phyloP scores from a whole-genome alignment of 2,113 vertebrate genomes.

The Anarrhichthys ocellatus region DNA sequence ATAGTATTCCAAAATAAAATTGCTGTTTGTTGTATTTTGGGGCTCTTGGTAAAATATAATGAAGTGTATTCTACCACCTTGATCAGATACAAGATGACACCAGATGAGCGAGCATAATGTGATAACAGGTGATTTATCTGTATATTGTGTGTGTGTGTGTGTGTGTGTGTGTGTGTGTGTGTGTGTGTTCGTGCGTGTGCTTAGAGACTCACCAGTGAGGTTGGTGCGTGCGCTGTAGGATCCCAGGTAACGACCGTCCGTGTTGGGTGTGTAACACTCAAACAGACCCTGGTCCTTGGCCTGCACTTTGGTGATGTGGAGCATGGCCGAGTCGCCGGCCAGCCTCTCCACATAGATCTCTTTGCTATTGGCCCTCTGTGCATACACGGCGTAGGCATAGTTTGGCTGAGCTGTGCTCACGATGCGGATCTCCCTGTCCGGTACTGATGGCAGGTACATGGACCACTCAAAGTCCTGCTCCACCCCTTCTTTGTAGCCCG shows the following conservation, averaged over 20 bases:
- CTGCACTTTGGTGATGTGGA: conserved; percentile 92
- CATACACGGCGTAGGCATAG: conserved; percentile 92
- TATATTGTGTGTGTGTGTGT: not conserved
- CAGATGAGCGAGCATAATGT: not conserved
- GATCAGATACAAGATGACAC: not conserved
- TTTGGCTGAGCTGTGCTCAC: conserved; percentile 91
- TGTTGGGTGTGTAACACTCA: conserved; percentile 89
- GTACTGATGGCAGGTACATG: conserved; percentile 87
- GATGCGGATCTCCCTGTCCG: conserved; percentile 92
- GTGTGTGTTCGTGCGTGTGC: not conserved
- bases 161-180: not conserved
- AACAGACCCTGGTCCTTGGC: conserved; percentile 87
- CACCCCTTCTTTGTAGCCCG: conserved; percentile 85
- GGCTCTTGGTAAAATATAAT: not conserved
- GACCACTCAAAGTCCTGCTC: conserved; percentile 96
- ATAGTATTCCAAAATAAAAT: not conserved
- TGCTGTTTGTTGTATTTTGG: not conserved
- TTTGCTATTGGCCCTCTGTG: conserved; percentile 86
- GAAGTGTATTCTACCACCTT: not conserved
- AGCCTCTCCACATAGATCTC: conserved; percentile 93
- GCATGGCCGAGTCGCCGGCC: conserved; percentile 83
- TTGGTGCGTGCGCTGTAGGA: conserved; percentile 89
- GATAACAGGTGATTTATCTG: not conserved
- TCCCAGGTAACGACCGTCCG: conserved; percentile 84
- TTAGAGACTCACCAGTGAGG: conserved; percentile 88